These are phyloP conservation scores for Lepus townsendii DNA, from an alignment of 2,797 vertebrate species.

Conservation along the genomic window DNA sequence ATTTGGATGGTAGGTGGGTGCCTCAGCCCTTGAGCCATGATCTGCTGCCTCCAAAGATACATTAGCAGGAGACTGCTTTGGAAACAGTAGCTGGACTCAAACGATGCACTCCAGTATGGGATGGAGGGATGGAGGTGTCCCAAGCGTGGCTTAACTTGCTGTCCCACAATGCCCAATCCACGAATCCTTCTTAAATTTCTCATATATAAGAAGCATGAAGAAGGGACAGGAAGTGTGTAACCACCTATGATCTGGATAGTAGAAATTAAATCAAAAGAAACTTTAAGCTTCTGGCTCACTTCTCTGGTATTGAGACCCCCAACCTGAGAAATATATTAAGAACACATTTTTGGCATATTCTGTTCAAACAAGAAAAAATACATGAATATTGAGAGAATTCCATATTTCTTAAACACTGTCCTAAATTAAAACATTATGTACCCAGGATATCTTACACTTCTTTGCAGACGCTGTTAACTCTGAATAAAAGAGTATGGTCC, in stretches of 20 bases:
- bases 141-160: too few species aligned
- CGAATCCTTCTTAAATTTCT: not conserved
- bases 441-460: not conserved
- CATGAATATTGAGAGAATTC: constrained; percentile 58
- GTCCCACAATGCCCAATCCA: too few species aligned
- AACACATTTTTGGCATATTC: constrained; percentile 34
- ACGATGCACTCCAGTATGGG: too few species aligned
- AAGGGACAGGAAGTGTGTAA: constrained; percentile 25
- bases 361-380: constrained; percentile 59
- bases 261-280: constrained; percentile 64
- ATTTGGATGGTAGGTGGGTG: too few species aligned
- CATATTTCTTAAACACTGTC: constrained; percentile 43
- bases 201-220: constrained; percentile 47
- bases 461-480: constrained; percentile 32
- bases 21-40: too few species aligned
- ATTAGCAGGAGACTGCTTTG: too few species aligned
- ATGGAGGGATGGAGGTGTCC: too few species aligned
- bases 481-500: constrained; percentile 15
- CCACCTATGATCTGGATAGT: constrained; percentile 7
- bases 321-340: constrained; percentile 35
- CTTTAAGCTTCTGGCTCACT: constrained; percentile 30
- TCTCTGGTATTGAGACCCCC: constrained; percentile 42
- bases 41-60: too few species aligned
- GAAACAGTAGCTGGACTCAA: too few species aligned
- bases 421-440: constrained; percentile 38